phyloP scores from a whole-genome alignment of 2,797 vertebrate species.

The Pangasius sanitwongsei region DNA sequence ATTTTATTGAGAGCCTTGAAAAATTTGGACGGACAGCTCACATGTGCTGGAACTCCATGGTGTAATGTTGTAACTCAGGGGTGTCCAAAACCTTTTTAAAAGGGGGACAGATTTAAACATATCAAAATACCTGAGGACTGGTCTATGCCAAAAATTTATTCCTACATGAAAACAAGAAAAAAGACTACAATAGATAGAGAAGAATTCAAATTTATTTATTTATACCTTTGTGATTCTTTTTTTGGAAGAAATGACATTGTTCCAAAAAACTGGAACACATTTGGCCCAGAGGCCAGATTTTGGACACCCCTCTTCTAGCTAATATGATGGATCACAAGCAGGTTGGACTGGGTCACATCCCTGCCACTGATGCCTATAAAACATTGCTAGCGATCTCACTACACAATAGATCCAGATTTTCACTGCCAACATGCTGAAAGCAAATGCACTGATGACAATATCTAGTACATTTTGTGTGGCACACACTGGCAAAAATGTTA shows the following conservation, averaged over 20 bases:
- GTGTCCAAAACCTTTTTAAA: too few species aligned
- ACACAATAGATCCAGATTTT: not conserved
- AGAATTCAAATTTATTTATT: too few species aligned
- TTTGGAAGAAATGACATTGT: too few species aligned
- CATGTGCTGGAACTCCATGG: not conserved
- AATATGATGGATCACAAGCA: not conserved
- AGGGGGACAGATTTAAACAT: too few species aligned
- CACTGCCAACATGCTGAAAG: not conserved
- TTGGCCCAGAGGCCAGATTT: not conserved
- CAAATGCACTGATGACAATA: not conserved
- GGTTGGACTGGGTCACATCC: not conserved
- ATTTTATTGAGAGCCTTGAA: not conserved
- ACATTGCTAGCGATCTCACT: not conserved
- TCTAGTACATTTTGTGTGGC: too few species aligned
- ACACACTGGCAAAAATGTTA: too few species aligned
- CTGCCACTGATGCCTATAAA: not conserved
- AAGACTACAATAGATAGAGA: too few species aligned
- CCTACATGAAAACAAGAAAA: not conserved
- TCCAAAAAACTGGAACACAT: too few species aligned
- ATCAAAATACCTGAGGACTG: too few species aligned
- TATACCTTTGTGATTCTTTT: too few species aligned
- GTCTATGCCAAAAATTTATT: not conserved
- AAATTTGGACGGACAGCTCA: not conserved
- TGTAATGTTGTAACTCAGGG: not conserved
- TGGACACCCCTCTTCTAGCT: not conserved